Base-by-base conservation (phyloP, 2,113 vertebrate species). In the Eclectus roratus region DNA sequence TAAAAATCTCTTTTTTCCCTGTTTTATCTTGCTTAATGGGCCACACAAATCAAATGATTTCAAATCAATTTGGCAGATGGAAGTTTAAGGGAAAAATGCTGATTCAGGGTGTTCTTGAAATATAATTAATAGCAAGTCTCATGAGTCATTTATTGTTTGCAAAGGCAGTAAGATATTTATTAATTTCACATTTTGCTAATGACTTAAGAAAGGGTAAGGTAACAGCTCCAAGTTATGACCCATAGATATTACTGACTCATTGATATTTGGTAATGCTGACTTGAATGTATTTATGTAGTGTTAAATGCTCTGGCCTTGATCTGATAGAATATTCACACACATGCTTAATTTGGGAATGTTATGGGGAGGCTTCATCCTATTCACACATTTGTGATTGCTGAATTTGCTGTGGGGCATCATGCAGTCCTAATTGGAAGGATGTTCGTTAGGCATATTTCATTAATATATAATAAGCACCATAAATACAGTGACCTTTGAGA, bases 401-500 rank as follows among this genome's bases (percentile, higher is more conserved):
- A 35, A 7, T 89, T 93, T 86, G 73, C 85, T 89, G 4, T 50
- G 82, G 72, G 50, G 74, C 60, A 41, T 65, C 47, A n/a, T 4
- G 20, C 35, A 39, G 46, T 35, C 63, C 1, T 69, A 85, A 94
- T 11, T 83, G 78, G 24, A 80, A 73, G 39, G 6, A 39, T 83
- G 79, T 83, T 94, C 82, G 81, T 95, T 90, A 93, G 52, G 60
- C 29, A 20, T n/a, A 66, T 74, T 91, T 77, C 43, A 83, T 91
- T 94, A 86, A n/a, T 66, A 23, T 18, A 29, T 64, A 91, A 74
- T 55, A 43, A 80, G 28, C 44, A 60, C 50, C 65, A 50, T 78
- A 80, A 88, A 76, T 90, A 69, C 64, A 60, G 69, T 80, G 88
- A 95, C 90, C 82, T 95, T 90, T 86, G 65, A 86, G 68, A 69